These are phyloP conservation scores for Alcis repandata DNA, from an alignment of 2,888 invertebrate species.

Conservation along the genomic window DNA sequence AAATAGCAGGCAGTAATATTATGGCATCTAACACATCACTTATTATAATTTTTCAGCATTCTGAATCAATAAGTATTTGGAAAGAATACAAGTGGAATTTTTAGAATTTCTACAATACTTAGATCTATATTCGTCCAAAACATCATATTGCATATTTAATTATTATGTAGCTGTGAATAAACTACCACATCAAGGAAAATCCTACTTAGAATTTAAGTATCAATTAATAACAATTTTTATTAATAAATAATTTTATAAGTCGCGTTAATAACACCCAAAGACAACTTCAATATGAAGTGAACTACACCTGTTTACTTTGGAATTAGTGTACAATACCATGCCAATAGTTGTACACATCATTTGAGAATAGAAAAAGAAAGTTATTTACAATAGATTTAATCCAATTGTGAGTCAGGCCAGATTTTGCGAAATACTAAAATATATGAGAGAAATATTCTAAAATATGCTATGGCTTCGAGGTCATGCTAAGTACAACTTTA, in stretches of 20 bases:
- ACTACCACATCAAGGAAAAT: conserved; percentile 14
- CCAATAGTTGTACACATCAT: conserved; percentile 23
- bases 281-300: conserved; percentile 41
- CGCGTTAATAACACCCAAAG: conserved; percentile 7
- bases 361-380: conserved; percentile 30
- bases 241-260: conserved; percentile 23
- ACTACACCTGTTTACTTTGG: conserved; percentile 17
- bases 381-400: conserved; percentile 53
- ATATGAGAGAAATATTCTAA: conserved; percentile 18
- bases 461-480: conserved; percentile 14
- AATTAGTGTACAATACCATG: conserved; percentile 27
- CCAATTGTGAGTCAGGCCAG: conserved; percentile 38
- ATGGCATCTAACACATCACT: conserved; percentile 32
- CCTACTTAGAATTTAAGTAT: conserved; percentile 19
- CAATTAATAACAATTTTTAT: conserved; percentile 25
- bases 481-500: conserved; percentile 27
- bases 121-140: conserved; percentile 9
- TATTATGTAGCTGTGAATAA: neutral
- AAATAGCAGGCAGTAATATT: conserved; percentile 11
- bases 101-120: conserved; percentile 14
- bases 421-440: conserved; percentile 19
- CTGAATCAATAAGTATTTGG: neutral
- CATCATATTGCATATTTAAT: conserved; percentile 2
- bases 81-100: conserved; percentile 11
- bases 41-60: conserved; percentile 3